A percentile compares a stretch with the other conserved stretches of the same genome.
These are phyloP conservation scores for Lepeophtheirus nordmannii DNA, from an alignment of 2,888 invertebrate species.

Conservation along the genomic window DNA sequence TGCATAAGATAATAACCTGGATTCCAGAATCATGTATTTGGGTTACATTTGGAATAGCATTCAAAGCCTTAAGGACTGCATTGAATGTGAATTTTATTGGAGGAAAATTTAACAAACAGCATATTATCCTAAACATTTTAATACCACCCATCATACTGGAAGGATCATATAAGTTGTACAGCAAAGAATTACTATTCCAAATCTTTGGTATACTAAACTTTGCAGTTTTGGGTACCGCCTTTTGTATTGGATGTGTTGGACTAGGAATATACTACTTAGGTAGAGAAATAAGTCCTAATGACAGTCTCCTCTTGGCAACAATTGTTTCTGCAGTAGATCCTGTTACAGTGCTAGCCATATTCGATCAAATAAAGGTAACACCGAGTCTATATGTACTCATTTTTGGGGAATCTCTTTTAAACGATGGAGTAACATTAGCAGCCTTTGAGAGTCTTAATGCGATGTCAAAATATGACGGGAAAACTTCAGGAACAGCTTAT, in stretches of 20 bases:
- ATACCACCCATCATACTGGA: not conserved
- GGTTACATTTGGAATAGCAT: not conserved
- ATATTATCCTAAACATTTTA: not conserved
- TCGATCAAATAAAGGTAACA: not conserved
- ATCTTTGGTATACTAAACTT: not conserved
- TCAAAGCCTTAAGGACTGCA: not conserved
- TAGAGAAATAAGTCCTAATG: not conserved
- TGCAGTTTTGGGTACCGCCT: not conserved
- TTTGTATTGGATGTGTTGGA: constrained; percentile 2
- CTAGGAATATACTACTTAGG: not conserved
- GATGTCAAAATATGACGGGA: not conserved
- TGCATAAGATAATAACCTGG: not conserved
- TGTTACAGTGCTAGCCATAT: constrained; percentile 1
- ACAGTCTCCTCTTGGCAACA: constrained; percentile 1
- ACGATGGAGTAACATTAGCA: not conserved
- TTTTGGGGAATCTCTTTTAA: not conserved
- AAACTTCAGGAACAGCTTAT: not conserved
- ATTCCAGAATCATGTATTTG: not conserved
- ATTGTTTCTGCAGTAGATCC: constrained; percentile 2
- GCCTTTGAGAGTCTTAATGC: not conserved
- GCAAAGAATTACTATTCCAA: not conserved
- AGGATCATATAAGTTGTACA: not conserved
- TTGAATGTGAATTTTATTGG: not conserved
- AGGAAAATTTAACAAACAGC: not conserved
- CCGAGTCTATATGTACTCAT: not conserved